Evolutionary conservation across 2,113 vertebrate species (phyloP).

Genomic region (Melanostigma gelatinosum): DNA sequence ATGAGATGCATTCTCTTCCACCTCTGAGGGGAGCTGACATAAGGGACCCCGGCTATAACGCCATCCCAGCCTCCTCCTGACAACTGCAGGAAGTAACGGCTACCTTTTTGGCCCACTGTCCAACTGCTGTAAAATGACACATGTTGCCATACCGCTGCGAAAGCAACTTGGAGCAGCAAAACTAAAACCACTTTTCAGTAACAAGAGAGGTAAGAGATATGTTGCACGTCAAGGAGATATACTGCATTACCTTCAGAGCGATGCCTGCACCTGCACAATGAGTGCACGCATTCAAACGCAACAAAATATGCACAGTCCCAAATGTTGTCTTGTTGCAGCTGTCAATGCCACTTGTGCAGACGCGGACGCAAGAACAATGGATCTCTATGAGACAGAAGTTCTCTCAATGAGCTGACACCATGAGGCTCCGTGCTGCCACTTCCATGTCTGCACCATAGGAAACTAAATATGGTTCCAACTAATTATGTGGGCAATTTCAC

Average conservation of each 20-base stretch:
- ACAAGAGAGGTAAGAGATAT: slow-evolving; percentile 33
- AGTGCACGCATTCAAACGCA: slow-evolving; percentile 65
- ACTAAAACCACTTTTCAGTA: background rate
- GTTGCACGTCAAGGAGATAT: slow-evolving; percentile 4
- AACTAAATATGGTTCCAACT: slow-evolving; percentile 39
- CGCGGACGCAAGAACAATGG: slow-evolving; percentile 67
- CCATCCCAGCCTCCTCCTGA: slow-evolving; percentile 49
- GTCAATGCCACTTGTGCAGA: slow-evolving; percentile 72
- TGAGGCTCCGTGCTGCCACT: slow-evolving; percentile 58
- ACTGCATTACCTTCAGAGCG: slow-evolving; percentile 23
- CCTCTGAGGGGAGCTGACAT: slow-evolving; percentile 17
- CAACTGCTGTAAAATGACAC: slow-evolving; percentile 57
- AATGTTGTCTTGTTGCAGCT: slow-evolving; percentile 73
- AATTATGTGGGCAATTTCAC: slow-evolving; percentile 83
- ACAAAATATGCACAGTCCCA: slow-evolving; percentile 63
- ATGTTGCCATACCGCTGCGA: slow-evolving; percentile 33
- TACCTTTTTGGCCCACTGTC: slow-evolving; percentile 62
- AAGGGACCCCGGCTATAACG: slow-evolving; percentile 28
- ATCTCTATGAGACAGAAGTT: slow-evolving; percentile 62
- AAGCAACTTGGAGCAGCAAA: slow-evolving; percentile 13
- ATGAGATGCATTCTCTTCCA: background rate
- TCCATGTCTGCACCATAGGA: slow-evolving; percentile 55
- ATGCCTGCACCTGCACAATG: slow-evolving; percentile 68
- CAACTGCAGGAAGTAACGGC: slow-evolving; percentile 66
- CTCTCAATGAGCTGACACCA: slow-evolving; percentile 52